A percentile compares a stretch with the other conserved stretches of the same genome.
These are phyloP conservation scores for Crotalus viridis DNA, from an alignment of 2,113 vertebrate genomes.

Conservation along the genomic window DNA sequence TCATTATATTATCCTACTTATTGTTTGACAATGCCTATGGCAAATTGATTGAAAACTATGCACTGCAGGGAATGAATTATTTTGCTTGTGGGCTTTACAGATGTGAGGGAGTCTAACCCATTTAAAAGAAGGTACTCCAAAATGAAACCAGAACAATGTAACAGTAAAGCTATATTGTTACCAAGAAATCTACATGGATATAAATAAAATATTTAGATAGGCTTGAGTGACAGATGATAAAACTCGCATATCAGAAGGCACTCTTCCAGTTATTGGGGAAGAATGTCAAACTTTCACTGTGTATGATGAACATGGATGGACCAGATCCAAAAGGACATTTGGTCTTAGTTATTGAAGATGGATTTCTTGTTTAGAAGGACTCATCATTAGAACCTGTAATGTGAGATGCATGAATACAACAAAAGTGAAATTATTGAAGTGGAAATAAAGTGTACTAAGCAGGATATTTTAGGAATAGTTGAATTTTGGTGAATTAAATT, in stretches of 20 bases:
- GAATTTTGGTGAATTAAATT: neutral
- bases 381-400: neutral
- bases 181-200: neutral
- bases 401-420: neutral
- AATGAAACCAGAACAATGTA: neutral
- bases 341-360: neutral
- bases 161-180: neutral
- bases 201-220: neutral
- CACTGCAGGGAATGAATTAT: neutral
- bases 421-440: neutral
- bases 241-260: neutral
- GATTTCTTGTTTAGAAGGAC: neutral
- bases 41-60: neutral
- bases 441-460: neutral
- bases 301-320: neutral
- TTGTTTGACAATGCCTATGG: neutral
- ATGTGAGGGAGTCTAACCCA: neutral
- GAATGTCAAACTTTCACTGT: neutral
- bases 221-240: neutral
- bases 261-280: neutral
- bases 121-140: neutral
- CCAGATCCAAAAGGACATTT: neutral
- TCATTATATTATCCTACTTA: neutral
- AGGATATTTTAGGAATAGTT: neutral
- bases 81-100: neutral